Evolutionary conservation across 2,888 invertebrate species (phyloP).

Genomic region (Drosophila cognata): DNA sequence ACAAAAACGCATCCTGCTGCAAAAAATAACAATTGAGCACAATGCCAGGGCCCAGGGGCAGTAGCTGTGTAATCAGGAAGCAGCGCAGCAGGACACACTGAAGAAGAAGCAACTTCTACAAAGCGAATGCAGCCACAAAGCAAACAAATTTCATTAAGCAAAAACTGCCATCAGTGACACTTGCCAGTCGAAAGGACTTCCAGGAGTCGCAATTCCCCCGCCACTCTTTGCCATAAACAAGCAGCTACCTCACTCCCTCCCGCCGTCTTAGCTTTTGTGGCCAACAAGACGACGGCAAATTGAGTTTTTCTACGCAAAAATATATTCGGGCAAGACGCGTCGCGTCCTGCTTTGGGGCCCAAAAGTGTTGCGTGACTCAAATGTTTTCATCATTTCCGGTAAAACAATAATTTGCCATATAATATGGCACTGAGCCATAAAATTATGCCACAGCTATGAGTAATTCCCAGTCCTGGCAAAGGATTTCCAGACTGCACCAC

Average conservation of each 20-base stretch:
- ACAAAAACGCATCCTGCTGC: conserved; percentile 50
- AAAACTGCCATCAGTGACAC: conserved; percentile 52
- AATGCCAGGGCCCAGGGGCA: conserved; percentile 28
- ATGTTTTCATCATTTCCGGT: conserved; percentile 78
- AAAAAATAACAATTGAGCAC: conserved; percentile 8
- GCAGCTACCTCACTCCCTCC: not conserved
- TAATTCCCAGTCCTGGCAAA: conserved; percentile 53
- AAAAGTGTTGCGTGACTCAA: conserved; percentile 78
- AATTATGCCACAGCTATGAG: conserved; percentile 67
- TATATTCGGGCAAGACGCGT: conserved; percentile 35
- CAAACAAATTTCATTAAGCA: conserved; percentile 59
- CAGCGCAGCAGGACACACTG: conserved; percentile 64
- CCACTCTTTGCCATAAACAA: not conserved
- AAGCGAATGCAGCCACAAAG: conserved; percentile 34
- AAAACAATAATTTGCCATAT: conserved; percentile 66
- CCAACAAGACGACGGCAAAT: conserved; percentile 48
- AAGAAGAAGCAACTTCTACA: conserved; percentile 22
- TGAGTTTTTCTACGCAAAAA: conserved; percentile 76
- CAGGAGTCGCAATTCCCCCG: conserved; percentile 16
- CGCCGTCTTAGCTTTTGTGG: not conserved
- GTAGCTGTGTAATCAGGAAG: conserved; percentile 45
- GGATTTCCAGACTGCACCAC: conserved; percentile 24
- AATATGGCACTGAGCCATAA: conserved; percentile 64
- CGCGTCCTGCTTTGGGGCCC: conserved; percentile 23
- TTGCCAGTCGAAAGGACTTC: conserved; percentile 46